Conservation (phyloP, 2,797 vertebrate species). For the Alca torda region DNA sequence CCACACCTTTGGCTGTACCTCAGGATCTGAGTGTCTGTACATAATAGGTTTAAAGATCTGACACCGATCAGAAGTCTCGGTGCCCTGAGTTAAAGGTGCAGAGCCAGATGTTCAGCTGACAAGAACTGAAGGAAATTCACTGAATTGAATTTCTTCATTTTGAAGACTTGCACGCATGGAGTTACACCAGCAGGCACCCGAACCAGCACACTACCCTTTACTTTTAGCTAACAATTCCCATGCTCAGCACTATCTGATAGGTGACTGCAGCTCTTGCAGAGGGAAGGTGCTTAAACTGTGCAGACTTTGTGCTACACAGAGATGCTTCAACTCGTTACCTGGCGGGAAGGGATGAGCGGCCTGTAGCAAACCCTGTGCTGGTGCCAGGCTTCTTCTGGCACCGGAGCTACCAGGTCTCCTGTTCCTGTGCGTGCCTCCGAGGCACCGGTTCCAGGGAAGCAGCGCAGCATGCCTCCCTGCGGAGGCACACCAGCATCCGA, state of each 20-base stretch:
- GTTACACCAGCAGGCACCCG: neutral
- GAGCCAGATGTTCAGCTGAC: neutral
- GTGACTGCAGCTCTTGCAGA: neutral
- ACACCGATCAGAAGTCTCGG: neutral
- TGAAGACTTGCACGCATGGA: neutral
- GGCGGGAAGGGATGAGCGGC: neutral
- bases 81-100: neutral
- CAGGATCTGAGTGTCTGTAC: neutral
- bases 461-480: accelerated
- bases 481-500: neutral
- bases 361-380: neutral
- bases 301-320: neutral
- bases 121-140: neutral
- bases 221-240: neutral
- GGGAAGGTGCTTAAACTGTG: neutral
- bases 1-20: neutral
- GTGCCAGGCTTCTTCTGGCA: neutral
- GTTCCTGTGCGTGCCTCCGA: accelerated
- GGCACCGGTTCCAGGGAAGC: neutral
- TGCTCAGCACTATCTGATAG: neutral
- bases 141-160: neutral
- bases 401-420: neutral
- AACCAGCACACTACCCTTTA: neutral
- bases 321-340: neutral
- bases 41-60: neutral